Evolutionary conservation across 2,797 vertebrate genomes (phyloP).

Genomic region (Anabacerthia variegaticeps): DNA sequence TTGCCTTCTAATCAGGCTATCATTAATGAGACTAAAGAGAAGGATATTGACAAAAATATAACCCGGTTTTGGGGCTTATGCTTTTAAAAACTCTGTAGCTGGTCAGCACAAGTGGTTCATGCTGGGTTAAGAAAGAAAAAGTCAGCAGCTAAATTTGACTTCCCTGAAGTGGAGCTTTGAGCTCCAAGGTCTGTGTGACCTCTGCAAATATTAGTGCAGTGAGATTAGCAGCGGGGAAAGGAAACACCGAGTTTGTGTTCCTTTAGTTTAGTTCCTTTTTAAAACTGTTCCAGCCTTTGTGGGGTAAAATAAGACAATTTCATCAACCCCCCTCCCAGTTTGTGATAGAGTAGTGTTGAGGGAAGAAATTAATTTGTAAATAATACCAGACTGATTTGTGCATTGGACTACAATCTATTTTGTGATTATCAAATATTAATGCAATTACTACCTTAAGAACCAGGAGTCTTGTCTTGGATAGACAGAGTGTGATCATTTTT

Average conservation of each 20-base stretch:
- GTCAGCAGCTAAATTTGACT: not conserved
- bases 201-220: not conserved
- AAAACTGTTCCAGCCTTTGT: not conserved
- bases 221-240: not conserved
- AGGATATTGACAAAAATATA: not conserved
- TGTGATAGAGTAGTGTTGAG: not conserved
- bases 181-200: not conserved
- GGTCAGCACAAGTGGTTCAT: not conserved
- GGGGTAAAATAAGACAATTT: not conserved
- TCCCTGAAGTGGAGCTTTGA: not conserved
- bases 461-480: not conserved
- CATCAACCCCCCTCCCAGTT: rapidly evolving
- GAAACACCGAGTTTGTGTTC: not conserved
- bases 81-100: not conserved
- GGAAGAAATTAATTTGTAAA: not conserved
- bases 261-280: not conserved
- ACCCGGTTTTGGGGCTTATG: not conserved
- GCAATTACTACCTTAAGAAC: not conserved
- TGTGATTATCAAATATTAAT: not conserved
- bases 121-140: not conserved
- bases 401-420: not conserved
- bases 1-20: not conserved
- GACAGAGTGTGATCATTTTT: not conserved
- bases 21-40: not conserved
- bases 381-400: not conserved